Conservation (phyloP, 2,888 invertebrate species). For the Anodontia alba region DNA sequence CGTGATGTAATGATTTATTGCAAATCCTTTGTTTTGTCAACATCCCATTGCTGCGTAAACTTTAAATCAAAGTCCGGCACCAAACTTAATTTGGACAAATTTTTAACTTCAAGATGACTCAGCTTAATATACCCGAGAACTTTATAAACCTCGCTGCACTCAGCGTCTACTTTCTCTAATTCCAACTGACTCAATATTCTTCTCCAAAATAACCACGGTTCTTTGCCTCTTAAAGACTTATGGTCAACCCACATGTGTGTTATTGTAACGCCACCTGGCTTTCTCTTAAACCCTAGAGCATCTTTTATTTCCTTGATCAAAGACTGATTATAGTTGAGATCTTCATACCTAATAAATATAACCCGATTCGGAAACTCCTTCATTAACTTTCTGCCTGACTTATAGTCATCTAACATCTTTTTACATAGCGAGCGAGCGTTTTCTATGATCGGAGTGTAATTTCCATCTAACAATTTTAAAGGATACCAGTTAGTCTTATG, state of each 20-base stretch:
- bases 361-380: neutral
- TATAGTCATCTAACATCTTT: neutral
- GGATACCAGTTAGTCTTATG: neutral
- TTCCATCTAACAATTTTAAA: neutral
- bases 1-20: too few relatives aligned
- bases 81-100: too few relatives aligned
- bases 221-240: too few relatives aligned
- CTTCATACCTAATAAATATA: neutral
- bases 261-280: neutral
- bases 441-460: neutral
- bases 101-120: too few relatives aligned
- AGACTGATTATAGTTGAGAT: neutral
- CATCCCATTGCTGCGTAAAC: too few relatives aligned
- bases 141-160: neutral
- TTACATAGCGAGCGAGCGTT: neutral
- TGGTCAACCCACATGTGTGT: too few relatives aligned
- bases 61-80: too few relatives aligned
- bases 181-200: neutral
- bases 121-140: neutral
- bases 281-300: neutral
- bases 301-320: neutral
- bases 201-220: neutral
- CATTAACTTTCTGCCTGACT: neutral
- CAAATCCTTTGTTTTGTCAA: too few relatives aligned
- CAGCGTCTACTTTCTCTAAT: neutral